Base-by-base conservation (phyloP, 2,113 vertebrate genomes). In the Myiagra hebetior region DNA sequence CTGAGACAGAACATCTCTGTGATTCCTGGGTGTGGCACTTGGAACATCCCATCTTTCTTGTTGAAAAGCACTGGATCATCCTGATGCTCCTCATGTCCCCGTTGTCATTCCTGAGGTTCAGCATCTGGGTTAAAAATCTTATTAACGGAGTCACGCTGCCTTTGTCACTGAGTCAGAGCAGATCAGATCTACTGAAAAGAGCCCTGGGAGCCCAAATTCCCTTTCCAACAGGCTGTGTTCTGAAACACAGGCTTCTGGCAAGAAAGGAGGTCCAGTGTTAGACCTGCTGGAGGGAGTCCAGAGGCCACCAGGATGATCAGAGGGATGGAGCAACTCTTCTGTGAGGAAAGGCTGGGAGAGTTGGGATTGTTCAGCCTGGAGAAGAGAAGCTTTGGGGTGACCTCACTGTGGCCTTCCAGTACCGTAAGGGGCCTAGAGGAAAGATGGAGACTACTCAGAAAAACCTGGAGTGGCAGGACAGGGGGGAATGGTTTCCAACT, bases 141-240 rank as follows among this genome's bases (percentile, higher is more conserved):
- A 33, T 23, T 30, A 11, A 62, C 13, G 62, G 39, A 50, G 8
- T 64, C 53, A 3, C 0, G 0, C 41, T 59, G 56, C 14, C 50
- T 64, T 49, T 73, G 77, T 33, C 67, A 28, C 42, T 31, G 15
- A 31, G 47, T 59, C 35, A 8, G 53, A 59, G 23, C 21, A 57
- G 46, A 28, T 30, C 49, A 27, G 10, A 5, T 35, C 11, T 26
- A 0, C 5, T 31, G 41, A 10, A 30, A 7, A 60, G 21, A 65
- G 52, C 52, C 41, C 52, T 14, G 24, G 27, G 33, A 73, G 19
- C n/a, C 68, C 26, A 5, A 59, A 77, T 15, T 41, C 37, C 57
- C 33, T 26, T 59, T 55, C 53, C 85, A 56, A 4, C 35, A 22
- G 63, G 6, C 5, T 52, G 50, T 22, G 27, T 53, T 67, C 49